Evolutionary conservation across 2,113 vertebrate genomes (phyloP).

Genomic region (Pterocles burchelli): DNA sequence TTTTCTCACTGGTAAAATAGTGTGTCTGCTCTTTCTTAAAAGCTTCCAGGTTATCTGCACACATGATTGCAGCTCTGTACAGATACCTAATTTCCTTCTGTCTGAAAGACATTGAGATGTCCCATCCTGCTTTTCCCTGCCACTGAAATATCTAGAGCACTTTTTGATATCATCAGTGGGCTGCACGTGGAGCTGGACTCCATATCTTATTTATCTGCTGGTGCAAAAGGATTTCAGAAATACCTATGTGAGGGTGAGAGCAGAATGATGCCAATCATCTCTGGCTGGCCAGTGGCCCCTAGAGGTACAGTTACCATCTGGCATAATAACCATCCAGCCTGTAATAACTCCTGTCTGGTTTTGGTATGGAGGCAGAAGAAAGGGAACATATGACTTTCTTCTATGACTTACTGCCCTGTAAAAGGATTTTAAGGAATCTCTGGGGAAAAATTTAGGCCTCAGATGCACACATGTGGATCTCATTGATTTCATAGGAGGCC

Average conservation of each 20-base stretch:
- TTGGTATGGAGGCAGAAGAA: not conserved
- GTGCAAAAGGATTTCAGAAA: not conserved
- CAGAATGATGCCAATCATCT: not conserved
- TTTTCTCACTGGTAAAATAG: not conserved
- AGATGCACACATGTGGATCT: constrained; percentile 10
- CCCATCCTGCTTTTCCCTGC: rapidly evolving
- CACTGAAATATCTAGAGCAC: not conserved
- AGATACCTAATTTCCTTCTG: not conserved
- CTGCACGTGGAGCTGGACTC: not conserved
- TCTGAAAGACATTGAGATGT: not conserved
- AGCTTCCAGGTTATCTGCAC: not conserved
- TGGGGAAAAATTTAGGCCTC: not conserved
- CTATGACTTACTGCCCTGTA: not conserved
- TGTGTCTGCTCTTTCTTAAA: not conserved
- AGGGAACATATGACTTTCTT: not conserved
- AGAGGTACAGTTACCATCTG: not conserved
- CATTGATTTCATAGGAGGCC: not conserved
- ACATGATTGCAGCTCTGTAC: not conserved
- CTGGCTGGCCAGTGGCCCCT: not conserved
- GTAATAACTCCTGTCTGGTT: not conserved
- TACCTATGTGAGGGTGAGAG: not conserved
- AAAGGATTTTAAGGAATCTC: constrained; percentile 33
- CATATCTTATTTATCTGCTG: not conserved
- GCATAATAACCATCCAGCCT: not conserved
- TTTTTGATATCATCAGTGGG: not conserved